Conservation (phyloP, 2,888 invertebrate species). For the Neoaliturus tenellus region DNA sequence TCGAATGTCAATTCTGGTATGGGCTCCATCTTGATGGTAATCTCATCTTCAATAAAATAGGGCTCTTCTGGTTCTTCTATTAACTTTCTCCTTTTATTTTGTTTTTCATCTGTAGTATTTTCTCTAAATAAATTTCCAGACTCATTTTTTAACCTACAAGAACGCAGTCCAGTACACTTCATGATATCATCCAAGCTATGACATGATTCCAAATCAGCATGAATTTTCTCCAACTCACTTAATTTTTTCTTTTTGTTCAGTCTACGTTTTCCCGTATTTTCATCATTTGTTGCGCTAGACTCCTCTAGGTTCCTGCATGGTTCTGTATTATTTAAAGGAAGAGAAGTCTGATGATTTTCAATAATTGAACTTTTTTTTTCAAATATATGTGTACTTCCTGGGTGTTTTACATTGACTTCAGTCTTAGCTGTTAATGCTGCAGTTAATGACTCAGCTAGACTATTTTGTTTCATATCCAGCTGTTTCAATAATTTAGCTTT, state of each 20-base stretch:
- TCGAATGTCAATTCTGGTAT: neutral
- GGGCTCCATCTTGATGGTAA: neutral
- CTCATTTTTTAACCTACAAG: constrained; percentile 17
- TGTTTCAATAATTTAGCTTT: too few relatives aligned
- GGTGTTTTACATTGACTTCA: too few relatives aligned
- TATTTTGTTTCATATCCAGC: too few relatives aligned
- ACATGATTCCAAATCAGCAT: constrained; percentile 12
- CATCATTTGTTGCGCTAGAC: neutral
- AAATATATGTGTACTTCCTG: too few relatives aligned
- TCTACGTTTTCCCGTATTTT: neutral
- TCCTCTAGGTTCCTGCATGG: neutral
- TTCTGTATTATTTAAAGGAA: too few relatives aligned
- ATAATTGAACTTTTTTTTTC: too few relatives aligned
- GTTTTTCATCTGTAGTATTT: neutral
- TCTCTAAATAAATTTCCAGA: neutral
- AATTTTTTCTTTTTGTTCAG: constrained; percentile 1
- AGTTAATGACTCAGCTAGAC: too few relatives aligned
- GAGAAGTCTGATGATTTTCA: too few relatives aligned
- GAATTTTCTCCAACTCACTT: constrained; percentile 11
- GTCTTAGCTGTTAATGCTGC: too few relatives aligned
- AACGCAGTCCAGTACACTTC: neutral
- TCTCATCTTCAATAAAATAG: constrained; percentile 7
- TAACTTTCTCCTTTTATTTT: neutral
- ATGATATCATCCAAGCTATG: constrained; percentile 6
- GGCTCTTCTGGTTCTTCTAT: neutral